Percentiles rank a stretch among this genome's conserved stretches.
Conservation (phyloP, 2,888 invertebrate genomes). For the Gryllus longicercus region DNA sequence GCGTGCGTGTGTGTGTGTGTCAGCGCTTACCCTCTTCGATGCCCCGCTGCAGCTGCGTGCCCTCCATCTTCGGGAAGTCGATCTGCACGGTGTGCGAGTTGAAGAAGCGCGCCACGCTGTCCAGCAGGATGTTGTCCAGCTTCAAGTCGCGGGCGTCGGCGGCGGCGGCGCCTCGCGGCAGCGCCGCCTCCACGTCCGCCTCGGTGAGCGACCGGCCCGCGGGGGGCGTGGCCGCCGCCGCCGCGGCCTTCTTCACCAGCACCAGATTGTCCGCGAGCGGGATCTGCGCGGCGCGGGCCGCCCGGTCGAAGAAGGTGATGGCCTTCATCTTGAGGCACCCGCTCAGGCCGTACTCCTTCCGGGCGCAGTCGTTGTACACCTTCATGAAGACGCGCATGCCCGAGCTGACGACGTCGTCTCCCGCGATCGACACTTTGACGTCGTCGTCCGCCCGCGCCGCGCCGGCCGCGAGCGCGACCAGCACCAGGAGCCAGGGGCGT, state of each 20-base stretch:
- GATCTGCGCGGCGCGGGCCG: conserved; percentile 52
- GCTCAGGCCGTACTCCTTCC: conserved; percentile 62
- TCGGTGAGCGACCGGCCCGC: conserved; percentile 55
- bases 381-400: conserved; percentile 38
- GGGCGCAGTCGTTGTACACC: conserved; percentile 74
- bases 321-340: conserved; percentile 80
- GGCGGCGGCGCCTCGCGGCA: conserved; percentile 57
- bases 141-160: conserved; percentile 64
- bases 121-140: conserved; percentile 66
- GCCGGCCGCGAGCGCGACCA: conserved; percentile 42
- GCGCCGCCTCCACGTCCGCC: conserved; percentile 64
- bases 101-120: conserved; percentile 66
- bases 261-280: conserved; percentile 60
- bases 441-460: conserved; percentile 48
- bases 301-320: conserved; percentile 71
- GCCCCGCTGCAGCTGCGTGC: conserved; percentile 64
- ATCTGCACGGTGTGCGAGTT: conserved; percentile 74
- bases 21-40: conserved; percentile 67
- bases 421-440: conserved; percentile 38
- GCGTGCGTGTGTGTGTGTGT: too few species aligned
- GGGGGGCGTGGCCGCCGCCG: conserved; percentile 54
- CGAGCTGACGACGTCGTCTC: conserved; percentile 55
- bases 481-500: conserved; percentile 40
- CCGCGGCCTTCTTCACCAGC: conserved; percentile 64
- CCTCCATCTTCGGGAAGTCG: conserved; percentile 67